Evolutionary conservation across 2,113 vertebrate species (phyloP).

Genomic region (Struthidea cinerea): DNA sequence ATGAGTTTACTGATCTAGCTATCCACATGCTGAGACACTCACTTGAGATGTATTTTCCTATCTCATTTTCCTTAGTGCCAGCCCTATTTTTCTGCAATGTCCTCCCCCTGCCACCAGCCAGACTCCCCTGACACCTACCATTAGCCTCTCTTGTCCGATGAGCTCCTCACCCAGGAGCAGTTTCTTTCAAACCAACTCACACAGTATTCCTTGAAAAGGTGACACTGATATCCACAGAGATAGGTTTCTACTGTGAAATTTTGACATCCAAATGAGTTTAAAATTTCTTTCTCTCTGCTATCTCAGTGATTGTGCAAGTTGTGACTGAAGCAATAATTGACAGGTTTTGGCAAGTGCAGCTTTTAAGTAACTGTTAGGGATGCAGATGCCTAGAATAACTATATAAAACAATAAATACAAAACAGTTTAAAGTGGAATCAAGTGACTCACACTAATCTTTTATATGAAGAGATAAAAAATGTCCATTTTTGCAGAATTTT

Average conservation of each 20-base stretch:
- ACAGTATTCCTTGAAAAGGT: neutral
- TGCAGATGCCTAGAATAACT: neutral
- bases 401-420: constrained; percentile 4
- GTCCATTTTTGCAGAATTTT: neutral
- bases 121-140: neutral
- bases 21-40: neutral
- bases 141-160: neutral
- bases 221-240: neutral
- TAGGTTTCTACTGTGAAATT: neutral
- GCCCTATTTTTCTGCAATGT: neutral
- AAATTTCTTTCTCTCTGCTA: neutral
- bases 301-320: neutral
- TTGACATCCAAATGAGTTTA: neutral
- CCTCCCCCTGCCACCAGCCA: neutral
- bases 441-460: neutral
- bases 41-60: neutral
- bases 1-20: neutral
- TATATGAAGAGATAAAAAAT: neutral
- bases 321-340: constrained; percentile 4
- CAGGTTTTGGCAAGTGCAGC: neutral
- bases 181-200: neutral
- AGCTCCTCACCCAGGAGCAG: neutral
- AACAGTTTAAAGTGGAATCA: neutral
- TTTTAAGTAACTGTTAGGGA: neutral
- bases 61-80: neutral